phyloP scores from a whole-genome alignment of 2,797 vertebrate species.

The Pangasius krempfi region DNA sequence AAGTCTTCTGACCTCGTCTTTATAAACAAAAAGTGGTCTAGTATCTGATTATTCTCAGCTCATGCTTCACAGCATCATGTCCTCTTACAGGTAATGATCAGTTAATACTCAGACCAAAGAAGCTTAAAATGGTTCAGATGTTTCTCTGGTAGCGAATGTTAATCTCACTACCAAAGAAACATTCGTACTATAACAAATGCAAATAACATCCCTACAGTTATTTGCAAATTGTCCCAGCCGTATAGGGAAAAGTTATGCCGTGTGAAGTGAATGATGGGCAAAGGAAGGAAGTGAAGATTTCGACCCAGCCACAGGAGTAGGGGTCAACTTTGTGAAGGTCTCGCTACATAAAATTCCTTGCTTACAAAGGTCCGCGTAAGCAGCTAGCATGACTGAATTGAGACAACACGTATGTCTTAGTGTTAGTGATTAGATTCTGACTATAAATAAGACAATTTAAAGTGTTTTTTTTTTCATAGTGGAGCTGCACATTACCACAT shows the following conservation, averaged over 20 bases:
- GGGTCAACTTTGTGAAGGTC: background rate
- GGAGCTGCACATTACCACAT: background rate
- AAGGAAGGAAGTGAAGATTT: slow-evolving; percentile 12
- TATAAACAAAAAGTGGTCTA: background rate
- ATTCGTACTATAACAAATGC: too few species aligned
- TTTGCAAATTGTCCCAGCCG: background rate
- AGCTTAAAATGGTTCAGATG: background rate
- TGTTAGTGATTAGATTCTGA: background rate
- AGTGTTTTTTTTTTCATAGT: background rate
- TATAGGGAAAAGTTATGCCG: too few species aligned
- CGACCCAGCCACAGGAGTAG: background rate
- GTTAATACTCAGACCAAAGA: background rate
- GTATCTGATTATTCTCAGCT: background rate
- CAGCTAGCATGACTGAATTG: background rate
- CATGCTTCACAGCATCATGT: background rate
- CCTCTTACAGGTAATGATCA: background rate
- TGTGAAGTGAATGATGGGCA: background rate
- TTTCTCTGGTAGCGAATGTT: background rate
- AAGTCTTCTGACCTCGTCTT: background rate
- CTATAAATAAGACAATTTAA: background rate
- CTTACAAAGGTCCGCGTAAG: background rate
- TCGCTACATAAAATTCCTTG: background rate
- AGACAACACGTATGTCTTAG: background rate
- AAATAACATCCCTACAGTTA: background rate
- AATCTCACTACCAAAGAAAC: too few species aligned